Percentiles rank a stretch among this genome's conserved stretches.
These are phyloP conservation scores for Lepidonotus clava DNA, from an alignment of 2,888 invertebrate species.

Conservation along the genomic window DNA sequence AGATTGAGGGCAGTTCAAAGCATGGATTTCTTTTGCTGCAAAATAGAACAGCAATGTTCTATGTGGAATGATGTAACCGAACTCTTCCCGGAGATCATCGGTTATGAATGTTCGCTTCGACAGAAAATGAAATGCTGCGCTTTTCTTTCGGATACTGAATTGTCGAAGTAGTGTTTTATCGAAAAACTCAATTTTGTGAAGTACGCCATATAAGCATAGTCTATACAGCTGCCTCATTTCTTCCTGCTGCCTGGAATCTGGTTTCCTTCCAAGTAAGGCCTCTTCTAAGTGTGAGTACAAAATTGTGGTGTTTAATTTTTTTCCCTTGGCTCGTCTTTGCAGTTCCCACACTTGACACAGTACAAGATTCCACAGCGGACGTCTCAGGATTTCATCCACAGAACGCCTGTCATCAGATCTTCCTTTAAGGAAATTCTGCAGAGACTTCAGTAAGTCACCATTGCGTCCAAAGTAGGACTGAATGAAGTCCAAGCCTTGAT, in stretches of 20 bases:
- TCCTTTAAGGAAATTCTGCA: not conserved
- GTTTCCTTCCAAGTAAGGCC: not conserved
- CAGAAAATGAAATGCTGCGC: conserved; percentile 5
- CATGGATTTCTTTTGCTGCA: not conserved
- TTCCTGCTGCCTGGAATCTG: not conserved
- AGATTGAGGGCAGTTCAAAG: not conserved
- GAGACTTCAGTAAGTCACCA: not conserved
- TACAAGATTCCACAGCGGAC: conserved; percentile 18
- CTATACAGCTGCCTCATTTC: conserved; percentile 29
- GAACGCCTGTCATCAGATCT: not conserved
- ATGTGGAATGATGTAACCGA: conserved; percentile 5
- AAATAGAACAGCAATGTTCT: conserved; percentile 2
- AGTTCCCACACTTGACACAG: conserved; percentile 22
- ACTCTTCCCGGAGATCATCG: conserved; percentile 6
- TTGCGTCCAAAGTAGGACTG: not conserved
- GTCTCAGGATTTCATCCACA: not conserved
- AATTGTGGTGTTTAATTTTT: not conserved
- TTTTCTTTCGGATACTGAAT: not conserved
- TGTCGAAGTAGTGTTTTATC: not conserved
- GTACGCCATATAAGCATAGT: not conserved
- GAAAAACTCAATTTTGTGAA: not conserved
- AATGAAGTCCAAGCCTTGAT: conserved; percentile 6
- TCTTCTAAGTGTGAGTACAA: conserved; percentile 26
- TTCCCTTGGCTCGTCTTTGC: not conserved
- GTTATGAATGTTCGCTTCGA: conserved; percentile 1